These are phyloP conservation scores for Anomalospiza imberbis DNA, from an alignment of 2,797 vertebrate genomes.

Conservation along the genomic window DNA sequence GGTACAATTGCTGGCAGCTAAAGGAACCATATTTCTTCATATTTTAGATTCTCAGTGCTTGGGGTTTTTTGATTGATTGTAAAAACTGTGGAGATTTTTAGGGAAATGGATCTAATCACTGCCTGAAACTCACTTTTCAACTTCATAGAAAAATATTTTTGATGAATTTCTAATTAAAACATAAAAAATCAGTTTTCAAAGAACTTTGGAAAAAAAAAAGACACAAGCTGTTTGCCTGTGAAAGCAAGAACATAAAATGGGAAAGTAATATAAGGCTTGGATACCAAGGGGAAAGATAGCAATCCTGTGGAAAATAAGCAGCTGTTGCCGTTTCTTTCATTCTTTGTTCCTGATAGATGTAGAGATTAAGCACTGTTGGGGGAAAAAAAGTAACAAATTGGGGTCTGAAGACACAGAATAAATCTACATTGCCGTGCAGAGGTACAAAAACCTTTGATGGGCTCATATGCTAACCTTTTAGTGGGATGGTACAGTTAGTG, in stretches of 20 bases:
- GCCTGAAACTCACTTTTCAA: not conserved
- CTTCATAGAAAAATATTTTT: not conserved
- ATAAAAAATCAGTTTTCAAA: not conserved
- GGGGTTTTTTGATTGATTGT: constrained; percentile 17
- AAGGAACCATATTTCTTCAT: constrained; percentile 43
- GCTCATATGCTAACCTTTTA: not conserved
- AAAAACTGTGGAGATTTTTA: constrained; percentile 35
- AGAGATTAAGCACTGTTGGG: not conserved
- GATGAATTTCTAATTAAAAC: constrained; percentile 13
- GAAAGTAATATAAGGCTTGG: not conserved
- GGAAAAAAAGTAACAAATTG: not conserved
- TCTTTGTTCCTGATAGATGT: not conserved
- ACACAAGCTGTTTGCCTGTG: not conserved
- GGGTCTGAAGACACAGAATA: not conserved
- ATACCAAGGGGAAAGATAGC: not conserved
- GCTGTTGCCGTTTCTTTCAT: not conserved
- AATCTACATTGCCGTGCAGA: not conserved
- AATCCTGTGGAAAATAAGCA: not conserved
- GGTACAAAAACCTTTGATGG: not conserved
- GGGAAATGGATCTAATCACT: constrained; percentile 14
- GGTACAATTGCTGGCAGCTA: constrained; percentile 41
- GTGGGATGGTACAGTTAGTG: not conserved
- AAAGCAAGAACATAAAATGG: not conserved
- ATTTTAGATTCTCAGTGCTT: constrained; percentile 19
- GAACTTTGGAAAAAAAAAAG: not conserved